Evolutionary conservation across 2,888 invertebrate species (phyloP).

Genomic region (Cantharis flavilabris): DNA sequence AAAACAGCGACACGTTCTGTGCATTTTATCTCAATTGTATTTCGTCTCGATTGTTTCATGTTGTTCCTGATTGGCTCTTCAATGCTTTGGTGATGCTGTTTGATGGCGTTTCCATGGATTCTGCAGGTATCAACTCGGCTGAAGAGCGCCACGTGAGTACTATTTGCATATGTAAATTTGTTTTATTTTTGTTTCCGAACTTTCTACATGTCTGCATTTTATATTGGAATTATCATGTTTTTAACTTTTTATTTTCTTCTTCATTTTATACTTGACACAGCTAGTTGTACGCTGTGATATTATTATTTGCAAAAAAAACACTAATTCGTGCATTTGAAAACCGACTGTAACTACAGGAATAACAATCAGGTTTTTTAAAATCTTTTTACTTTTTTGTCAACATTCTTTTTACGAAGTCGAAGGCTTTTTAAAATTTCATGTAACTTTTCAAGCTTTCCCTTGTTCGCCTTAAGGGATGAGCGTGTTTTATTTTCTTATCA

Average conservation of each 20-base stretch:
- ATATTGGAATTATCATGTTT: neutral
- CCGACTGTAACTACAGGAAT: neutral
- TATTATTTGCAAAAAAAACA: neutral
- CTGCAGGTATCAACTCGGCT: slow-evolving; percentile 62
- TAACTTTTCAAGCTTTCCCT: neutral
- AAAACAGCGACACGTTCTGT: slow-evolving; percentile 49
- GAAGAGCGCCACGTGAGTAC: slow-evolving; percentile 70
- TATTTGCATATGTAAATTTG: slow-evolving; percentile 13
- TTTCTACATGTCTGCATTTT: slow-evolving; percentile 10
- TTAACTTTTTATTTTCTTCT: neutral
- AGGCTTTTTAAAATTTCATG: slow-evolving; percentile 2
- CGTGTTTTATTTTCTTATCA: slow-evolving; percentile 10
- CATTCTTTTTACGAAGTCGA: neutral
- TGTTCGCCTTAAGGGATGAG: neutral
- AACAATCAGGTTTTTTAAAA: neutral
- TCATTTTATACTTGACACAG: neutral
- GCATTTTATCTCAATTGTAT: slow-evolving; percentile 55
- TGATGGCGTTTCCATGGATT: slow-evolving; percentile 47
- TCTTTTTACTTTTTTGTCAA: neutral
- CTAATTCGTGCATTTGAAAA: neutral
- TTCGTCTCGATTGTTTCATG: slow-evolving; percentile 60
- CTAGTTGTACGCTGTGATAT: neutral
- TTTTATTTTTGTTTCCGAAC: slow-evolving; percentile 8
- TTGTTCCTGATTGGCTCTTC: slow-evolving; percentile 48
- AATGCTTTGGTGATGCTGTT: slow-evolving; percentile 38